Base-by-base conservation (phyloP, 1,140 invertebrate species). In the Aphis craccivora region DNA sequence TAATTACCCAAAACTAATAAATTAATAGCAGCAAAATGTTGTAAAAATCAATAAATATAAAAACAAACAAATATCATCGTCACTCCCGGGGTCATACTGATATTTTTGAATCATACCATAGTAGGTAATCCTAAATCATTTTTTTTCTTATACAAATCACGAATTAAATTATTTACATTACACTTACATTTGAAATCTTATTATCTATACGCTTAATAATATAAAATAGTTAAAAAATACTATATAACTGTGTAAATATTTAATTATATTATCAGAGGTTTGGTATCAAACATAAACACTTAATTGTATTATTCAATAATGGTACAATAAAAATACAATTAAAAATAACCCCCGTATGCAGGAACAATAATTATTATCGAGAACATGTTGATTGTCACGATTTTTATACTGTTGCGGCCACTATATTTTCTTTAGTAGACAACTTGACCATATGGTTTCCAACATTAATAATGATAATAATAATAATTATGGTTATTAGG, bases 401-500 rank as follows among this genome's bases (percentile, higher is more conserved):
- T 37, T 25, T 40, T 37, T 37, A 23, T 67, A 30, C 8, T n/a
- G 30, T 76, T n/a, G 60, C 30, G 60, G n/a, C 30, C 60, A 76
- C 60, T 76, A 18, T 76, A 76, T 76, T 76, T 67, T 76, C n/a
- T n/a, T 14, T 14, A 76, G 60, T n/a, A n/a, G 60, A n/a, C 60
- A 22, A n/a, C 30, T 76, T 37, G 37, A 84, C 83, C 35, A 40
- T 84, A 40, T 84, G 83, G 83, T 84, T 4, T 40, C 40, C 30
- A 25, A 43, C 40, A 84, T 84, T 43, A 84, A 76, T 76, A 76
- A 76, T n/a, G 60, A 76, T 76, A 14, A 76, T 76, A 76, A n/a
- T 67, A 76, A n/a, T 67, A 67, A 84, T 84, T 84, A 84, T 84
- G 40, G 83, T 84, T 25, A 84, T 84, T 84, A 40, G 22, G 37